Conservation (phyloP, 2,113 vertebrate species). For the Sakesphorus luctuosus region DNA sequence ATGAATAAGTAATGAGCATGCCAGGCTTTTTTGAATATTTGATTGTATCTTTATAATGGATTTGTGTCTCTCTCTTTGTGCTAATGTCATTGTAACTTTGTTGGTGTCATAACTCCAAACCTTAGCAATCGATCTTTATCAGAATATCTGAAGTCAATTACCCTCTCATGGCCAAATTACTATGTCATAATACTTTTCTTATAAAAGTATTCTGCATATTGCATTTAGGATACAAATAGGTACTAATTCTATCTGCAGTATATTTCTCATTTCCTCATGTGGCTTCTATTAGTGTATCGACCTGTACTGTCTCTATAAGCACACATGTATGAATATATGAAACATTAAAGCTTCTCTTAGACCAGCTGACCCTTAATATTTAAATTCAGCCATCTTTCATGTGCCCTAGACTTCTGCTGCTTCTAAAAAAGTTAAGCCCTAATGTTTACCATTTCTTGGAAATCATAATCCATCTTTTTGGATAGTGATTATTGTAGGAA, state of each 20-base stretch:
- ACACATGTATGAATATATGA: not conserved
- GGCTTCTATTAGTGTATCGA: not conserved
- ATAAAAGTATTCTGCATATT: slow-evolving; percentile 22
- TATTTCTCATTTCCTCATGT: slow-evolving; percentile 28
- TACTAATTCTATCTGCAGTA: slow-evolving; percentile 20
- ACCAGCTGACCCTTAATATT: not conserved
- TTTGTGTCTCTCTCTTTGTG: slow-evolving; percentile 88
- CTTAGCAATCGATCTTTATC: slow-evolving; percentile 92
- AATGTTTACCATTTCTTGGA: not conserved
- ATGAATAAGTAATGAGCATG: slow-evolving; percentile 96
- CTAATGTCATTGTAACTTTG: slow-evolving; percentile 88
- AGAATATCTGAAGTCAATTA: slow-evolving; percentile 88
- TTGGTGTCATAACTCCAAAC: slow-evolving; percentile 86
- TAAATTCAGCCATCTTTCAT: not conserved
- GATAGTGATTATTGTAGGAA: not conserved
- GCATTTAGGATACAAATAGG: slow-evolving; percentile 51
- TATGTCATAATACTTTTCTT: slow-evolving; percentile 56
- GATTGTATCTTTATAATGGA: slow-evolving; percentile 95
- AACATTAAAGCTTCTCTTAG: not conserved
- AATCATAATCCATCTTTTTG: not conserved
- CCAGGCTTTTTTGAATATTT: slow-evolving; percentile 96
- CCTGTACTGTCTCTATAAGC: not conserved
- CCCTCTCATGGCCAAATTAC: slow-evolving; percentile 70
- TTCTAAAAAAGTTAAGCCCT: slow-evolving; percentile 7
- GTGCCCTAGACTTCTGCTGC: not conserved